A percentile compares a stretch with the other conserved stretches of the same genome.
Conservation (phyloP, 1,140 invertebrate species). For the Heterodera schachtii region DNA sequence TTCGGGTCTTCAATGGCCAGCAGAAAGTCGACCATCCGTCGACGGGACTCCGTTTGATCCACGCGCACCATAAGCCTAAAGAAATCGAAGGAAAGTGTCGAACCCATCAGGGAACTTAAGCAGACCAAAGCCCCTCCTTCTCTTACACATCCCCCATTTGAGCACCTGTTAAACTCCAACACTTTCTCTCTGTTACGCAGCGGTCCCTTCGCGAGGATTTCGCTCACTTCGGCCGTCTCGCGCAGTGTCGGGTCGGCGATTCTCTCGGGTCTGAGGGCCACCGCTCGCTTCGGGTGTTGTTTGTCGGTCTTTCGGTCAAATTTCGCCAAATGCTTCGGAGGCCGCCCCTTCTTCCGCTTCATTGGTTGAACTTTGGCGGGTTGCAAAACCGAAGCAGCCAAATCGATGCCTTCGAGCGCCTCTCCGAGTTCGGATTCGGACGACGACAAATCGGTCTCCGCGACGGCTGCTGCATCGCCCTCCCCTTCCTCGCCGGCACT, state of each 20-base stretch:
- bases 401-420: no score
- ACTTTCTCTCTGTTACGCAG: conserved; percentile 41
- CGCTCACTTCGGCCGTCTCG: conserved; percentile 39
- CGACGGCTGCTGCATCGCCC: conserved; percentile 21
- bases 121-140: not conserved
- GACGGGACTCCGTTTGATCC: conserved; percentile 33
- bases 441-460: conserved; percentile 24
- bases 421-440: conserved; percentile 22
- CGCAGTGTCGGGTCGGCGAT: conserved; percentile 20
- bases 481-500: conserved; percentile 43
- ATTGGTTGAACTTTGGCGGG: not conserved
- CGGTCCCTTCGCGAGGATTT: conserved; percentile 31
- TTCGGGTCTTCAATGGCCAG: conserved; percentile 30
- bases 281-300: conserved; percentile 25
- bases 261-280: not conserved
- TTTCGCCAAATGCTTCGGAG: not conserved
- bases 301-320: conserved; percentile 6
- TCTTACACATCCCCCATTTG: no score
- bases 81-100: not conserved
- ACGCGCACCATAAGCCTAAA: conserved; percentile 44
- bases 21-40: conserved; percentile 41
- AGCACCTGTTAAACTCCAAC: conserved; percentile 39
- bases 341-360: not conserved
- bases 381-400: not conserved
- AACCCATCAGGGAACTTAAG: not conserved